A percentile compares a stretch with the other conserved stretches of the same genome.
These are phyloP conservation scores for Megaleporinus macrocephalus DNA, from an alignment of 2,113 vertebrate species.

Conservation along the genomic window DNA sequence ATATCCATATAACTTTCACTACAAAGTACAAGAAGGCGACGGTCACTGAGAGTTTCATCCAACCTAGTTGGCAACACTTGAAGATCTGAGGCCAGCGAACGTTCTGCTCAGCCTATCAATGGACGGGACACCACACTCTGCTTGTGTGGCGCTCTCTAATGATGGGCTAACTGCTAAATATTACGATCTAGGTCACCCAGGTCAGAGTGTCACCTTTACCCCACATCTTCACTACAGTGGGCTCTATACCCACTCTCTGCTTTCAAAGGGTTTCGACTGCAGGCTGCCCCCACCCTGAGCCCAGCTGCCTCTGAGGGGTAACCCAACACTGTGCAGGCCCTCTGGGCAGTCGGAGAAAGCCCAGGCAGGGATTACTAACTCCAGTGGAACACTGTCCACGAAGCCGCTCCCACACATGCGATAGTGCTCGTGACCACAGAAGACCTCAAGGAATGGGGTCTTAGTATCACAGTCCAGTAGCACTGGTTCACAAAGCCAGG, in stretches of 20 bases:
- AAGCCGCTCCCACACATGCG: conserved; percentile 22
- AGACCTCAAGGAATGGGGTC: conserved; percentile 41
- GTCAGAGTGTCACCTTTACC: neutral
- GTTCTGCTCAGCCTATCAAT: too few species aligned
- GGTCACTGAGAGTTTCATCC: too few species aligned
- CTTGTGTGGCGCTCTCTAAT: neutral
- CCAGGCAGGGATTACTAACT: conserved; percentile 17
- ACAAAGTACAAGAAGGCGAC: too few species aligned
- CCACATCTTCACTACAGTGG: conserved; percentile 6
- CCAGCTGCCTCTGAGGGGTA: conserved; percentile 45
- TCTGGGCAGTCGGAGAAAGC: conserved; percentile 44
- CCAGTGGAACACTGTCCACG: conserved; percentile 27
- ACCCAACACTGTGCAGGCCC: conserved; percentile 47
- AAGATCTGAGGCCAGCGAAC: too few species aligned
- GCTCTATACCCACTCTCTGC: conserved; percentile 36
- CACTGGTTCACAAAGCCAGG: too few species aligned
- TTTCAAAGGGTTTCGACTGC: conserved; percentile 46
- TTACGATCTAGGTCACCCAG: conserved; percentile 2
- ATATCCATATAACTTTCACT: too few species aligned
- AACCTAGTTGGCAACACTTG: too few species aligned
- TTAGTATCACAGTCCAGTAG: neutral
- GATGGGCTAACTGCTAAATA: conserved; percentile 30
- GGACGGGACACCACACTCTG: too few species aligned
- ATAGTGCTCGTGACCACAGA: conserved; percentile 15
- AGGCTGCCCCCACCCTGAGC: conserved; percentile 27